Evolutionary conservation across 2,113 vertebrate genomes (phyloP), one percentile per base, ranked within the genome.

Genomic region (Trachemys scripta): DNA sequence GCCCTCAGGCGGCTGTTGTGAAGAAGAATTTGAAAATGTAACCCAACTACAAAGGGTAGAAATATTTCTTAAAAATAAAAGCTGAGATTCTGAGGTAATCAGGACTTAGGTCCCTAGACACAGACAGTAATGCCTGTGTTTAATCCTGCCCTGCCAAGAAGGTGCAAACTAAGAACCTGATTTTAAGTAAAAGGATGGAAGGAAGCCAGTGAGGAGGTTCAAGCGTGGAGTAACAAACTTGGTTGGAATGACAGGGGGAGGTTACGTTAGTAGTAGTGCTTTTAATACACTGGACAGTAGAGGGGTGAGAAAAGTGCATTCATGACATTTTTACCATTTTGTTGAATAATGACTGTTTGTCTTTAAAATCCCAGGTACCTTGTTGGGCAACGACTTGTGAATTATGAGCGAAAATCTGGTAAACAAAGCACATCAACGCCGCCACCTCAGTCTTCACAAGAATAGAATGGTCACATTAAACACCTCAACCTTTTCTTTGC

Each of bases 311-410:
- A 76, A 9, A 47, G 6, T 45, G 75, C 75, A 27, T 47, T 78
- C 25, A 47, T 78, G 76, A 38, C n/a, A 56, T 42, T 42, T 42
- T 81, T 69, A 49, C 82, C 50, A 1, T 78, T 76, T 0, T 65
- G 17, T 69, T 93, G 80, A 93, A 62, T 87, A 62, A 45, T 97
- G 75, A 54, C 53, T 93, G 27, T 42, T 85, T 96, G 51, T 96
- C 78, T 75, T 93, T 97, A 17, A 94, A 69, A 94, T 96, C 80
- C 65, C 97, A 99, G 99, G 97, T 99, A 99, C 98, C 99, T 99
- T 96, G 99, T 99, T 86, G 99, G 99, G 79, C 99, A 99, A 89
- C 99, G 99, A 94, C 99, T 99, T 80, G 99, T 99, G 96, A 99
- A 99, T 98, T 99, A 99, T 0, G 99, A 99, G 96, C 98, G 99